Conservation (phyloP, 2,797 vertebrate species). For the Mionectes olivaceus region DNA sequence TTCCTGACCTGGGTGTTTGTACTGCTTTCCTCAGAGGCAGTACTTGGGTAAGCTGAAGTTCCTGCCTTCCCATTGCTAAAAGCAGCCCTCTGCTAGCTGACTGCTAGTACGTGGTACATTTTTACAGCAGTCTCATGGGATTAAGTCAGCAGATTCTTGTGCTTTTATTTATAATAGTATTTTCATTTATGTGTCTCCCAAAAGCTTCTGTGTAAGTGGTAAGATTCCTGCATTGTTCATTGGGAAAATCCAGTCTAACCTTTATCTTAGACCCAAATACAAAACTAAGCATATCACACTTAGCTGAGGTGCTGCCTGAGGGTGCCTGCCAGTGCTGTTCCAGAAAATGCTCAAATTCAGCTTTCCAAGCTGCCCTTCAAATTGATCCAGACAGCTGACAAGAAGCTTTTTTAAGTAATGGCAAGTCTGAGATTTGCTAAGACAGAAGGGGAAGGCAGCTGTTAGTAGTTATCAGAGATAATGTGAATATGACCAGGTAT, state of each 20-base stretch:
- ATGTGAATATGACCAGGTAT: background rate
- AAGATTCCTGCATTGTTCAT: background rate
- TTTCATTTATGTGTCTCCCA: background rate
- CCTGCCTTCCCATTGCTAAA: background rate
- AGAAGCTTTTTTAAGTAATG: slow-evolving; percentile 4
- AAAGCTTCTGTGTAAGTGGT: background rate
- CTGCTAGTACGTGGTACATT: background rate
- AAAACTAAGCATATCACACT: background rate
- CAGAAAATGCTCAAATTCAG: slow-evolving; percentile 23
- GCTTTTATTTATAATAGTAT: background rate
- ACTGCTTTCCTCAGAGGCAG: background rate
- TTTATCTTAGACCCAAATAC: background rate
- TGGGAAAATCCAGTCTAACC: background rate
- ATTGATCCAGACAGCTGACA: background rate
- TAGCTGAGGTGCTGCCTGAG: background rate
- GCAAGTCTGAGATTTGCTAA: background rate
- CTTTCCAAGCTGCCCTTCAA: slow-evolving; percentile 22
- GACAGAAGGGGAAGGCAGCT: slow-evolving; percentile 1
- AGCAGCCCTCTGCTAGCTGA: background rate
- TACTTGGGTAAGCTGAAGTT: background rate
- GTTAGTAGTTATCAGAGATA: background rate
- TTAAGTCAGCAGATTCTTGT: background rate
- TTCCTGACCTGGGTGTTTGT: background rate
- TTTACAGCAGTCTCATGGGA: background rate
- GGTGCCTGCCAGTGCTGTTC: background rate